Conservation (phyloP, 2,797 vertebrate species). For the Amblyopsis hoosieri region DNA sequence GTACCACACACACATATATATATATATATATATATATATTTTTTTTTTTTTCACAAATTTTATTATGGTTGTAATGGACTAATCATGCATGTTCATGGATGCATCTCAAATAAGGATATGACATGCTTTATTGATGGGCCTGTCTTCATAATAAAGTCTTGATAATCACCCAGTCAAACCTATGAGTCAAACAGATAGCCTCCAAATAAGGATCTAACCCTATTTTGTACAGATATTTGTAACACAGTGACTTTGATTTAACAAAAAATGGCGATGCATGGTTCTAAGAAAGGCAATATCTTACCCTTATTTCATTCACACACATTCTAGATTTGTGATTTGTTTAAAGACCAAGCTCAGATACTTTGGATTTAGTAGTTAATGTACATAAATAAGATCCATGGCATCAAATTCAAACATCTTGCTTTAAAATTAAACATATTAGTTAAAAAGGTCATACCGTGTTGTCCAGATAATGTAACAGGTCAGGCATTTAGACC, state of each 20-base stretch:
- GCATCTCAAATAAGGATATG: not conserved
- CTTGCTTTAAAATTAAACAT: too few species aligned
- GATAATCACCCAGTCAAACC: constrained; percentile 1
- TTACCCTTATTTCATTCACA: constrained; percentile 24
- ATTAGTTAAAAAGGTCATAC: too few species aligned
- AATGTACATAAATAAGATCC: too few species aligned
- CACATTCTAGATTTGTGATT: constrained; percentile 26
- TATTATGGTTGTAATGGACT: not conserved
- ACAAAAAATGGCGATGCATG: not conserved
- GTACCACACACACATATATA: not conserved
- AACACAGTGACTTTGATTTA: not conserved
- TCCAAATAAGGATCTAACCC: not conserved
- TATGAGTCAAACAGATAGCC: not conserved
- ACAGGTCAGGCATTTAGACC: too few species aligned
- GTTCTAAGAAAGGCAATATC: not conserved
- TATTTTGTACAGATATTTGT: not conserved
- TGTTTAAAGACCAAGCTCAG: constrained; percentile 9
- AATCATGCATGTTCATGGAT: not conserved
- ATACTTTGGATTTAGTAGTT: too few species aligned
- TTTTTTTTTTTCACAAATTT: not conserved
- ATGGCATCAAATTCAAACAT: too few species aligned
- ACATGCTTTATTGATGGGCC: constrained; percentile 3
- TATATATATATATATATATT: not conserved
- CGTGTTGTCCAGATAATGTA: too few species aligned
- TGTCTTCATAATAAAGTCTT: not conserved